Evolutionary conservation across 2,888 invertebrate genomes (phyloP), one percentile per base, ranked within the genome.

Genomic region (Polydrusus pterygomalis): DNA sequence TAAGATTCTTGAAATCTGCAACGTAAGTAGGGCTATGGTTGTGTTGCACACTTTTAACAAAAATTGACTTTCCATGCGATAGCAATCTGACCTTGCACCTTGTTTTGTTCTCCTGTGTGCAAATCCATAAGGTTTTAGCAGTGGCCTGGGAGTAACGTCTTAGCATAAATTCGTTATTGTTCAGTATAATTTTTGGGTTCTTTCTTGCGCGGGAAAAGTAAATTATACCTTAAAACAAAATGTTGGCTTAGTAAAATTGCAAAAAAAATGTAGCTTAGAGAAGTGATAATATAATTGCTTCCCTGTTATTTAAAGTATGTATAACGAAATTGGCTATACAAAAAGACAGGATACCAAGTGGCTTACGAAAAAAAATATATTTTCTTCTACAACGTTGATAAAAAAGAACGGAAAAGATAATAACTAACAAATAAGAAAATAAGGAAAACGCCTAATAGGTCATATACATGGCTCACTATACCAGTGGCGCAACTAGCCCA

Each of bases 101-200:
- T 0, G 78, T 77, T 72, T 58, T 76, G 8, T 64, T 74, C 64
- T 80, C 80, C 54, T 78, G 70, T 7, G 77, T 78, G 60, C 83
- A 83, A 47, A 81, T 75, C 82, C 82, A 83, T 62, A 80, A 70
- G 6, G 82, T 82, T 67, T 58, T 79, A 20, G 38, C 17, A 13
- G 58, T 11, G 9, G 58, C 2, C 2, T 60, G 38, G 17, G 18
- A 60, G 7, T 13, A 18, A 0, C 58, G 34, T n/a, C 65, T 63
- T 49, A 65, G 17, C 40, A 58, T 70, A 40, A 40, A 76, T 34
- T 76, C 72, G 60, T 62, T 47, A 17, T 67, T 74, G 51, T 74
- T 62, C 0, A 74, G n/a, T n/a, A 74, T 64, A 15, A 74, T 56
- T 43, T 64, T 70, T 18, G 74, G 77, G 64, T 74, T 38, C n/a